Conservation (phyloP, 2,888 invertebrate genomes). For the Drosophila neonasuta region DNA sequence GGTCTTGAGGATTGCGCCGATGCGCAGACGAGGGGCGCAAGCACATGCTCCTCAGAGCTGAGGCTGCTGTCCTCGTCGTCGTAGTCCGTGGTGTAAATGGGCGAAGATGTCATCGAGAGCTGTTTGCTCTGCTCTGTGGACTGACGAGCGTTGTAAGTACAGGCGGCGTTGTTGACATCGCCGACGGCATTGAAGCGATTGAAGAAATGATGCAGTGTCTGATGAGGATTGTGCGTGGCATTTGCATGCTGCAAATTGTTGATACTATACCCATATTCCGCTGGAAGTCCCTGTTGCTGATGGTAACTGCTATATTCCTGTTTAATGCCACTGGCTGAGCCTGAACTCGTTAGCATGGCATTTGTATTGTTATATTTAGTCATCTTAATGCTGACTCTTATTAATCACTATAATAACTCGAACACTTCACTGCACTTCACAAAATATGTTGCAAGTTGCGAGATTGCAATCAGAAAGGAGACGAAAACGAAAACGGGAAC, state of each 20-base stretch:
- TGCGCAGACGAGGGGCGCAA: slow-evolving; percentile 83
- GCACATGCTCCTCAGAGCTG: slow-evolving; percentile 82
- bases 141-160: slow-evolving; percentile 48
- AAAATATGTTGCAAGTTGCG: slow-evolving; percentile 11
- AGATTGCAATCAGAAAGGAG: background rate
- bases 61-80: slow-evolving; percentile 82
- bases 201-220: slow-evolving; percentile 76
- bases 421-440: slow-evolving; percentile 27
- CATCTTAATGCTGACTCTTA: slow-evolving; percentile 44
- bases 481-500: background rate
- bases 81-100: slow-evolving; percentile 81
- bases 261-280: slow-evolving; percentile 37
- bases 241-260: slow-evolving; percentile 33
- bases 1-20: slow-evolving; percentile 84
- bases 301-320: slow-evolving; percentile 65
- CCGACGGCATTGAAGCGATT: slow-evolving; percentile 77
- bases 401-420: slow-evolving; percentile 7
- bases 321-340: slow-evolving; percentile 52
- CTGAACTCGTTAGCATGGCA: slow-evolving; percentile 38
- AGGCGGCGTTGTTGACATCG: slow-evolving; percentile 44
- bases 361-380: slow-evolving; percentile 70
- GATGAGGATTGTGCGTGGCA: slow-evolving; percentile 64
- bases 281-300: slow-evolving; percentile 39
- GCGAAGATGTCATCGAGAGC: slow-evolving; percentile 74
- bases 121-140: slow-evolving; percentile 57